Percentiles rank a stretch among this genome's conserved stretches.
phyloP scores from a whole-genome alignment of 2,797 vertebrate genomes.

The Leptatherina wallacei region DNA sequence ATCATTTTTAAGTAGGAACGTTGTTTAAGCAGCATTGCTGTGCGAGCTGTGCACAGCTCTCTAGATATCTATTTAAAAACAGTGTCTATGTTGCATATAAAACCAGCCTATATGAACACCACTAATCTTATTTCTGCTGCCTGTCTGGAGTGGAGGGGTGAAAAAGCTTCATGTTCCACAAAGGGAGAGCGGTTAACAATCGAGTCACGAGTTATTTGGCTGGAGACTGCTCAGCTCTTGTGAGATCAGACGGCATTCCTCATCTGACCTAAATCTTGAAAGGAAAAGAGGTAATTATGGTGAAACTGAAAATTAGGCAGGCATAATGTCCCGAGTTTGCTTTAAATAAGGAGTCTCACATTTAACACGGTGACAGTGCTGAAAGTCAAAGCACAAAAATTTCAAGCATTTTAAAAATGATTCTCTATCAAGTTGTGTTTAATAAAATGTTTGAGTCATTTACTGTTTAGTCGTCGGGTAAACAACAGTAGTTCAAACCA shows the following conservation, averaged over 20 bases:
- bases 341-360: background rate
- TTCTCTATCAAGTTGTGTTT: background rate
- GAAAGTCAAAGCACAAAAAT: slow-evolving; percentile 30
- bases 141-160: slow-evolving; percentile 25
- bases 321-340: slow-evolving; percentile 22
- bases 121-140: slow-evolving; percentile 49
- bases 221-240: slow-evolving; percentile 63
- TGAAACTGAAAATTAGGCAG: slow-evolving; percentile 32
- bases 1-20: slow-evolving; percentile 22
- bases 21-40: slow-evolving; percentile 31
- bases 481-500: slow-evolving; percentile 23
- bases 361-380: background rate
- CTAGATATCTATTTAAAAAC: slow-evolving; percentile 27
- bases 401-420: slow-evolving; percentile 9
- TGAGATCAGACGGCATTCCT: slow-evolving; percentile 73
- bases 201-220: slow-evolving; percentile 75
- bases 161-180: slow-evolving; percentile 55
- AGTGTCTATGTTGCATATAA: slow-evolving; percentile 16
- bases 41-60: slow-evolving; percentile 13
- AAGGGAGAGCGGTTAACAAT: slow-evolving; percentile 61
- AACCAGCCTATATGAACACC: slow-evolving; percentile 35
- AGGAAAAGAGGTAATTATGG: slow-evolving; percentile 60
- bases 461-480: background rate
- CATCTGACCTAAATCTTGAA: slow-evolving; percentile 71
- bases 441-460: background rate